Conservation (phyloP, 2,888 invertebrate genomes). For the Drosophila hamatofila region DNA sequence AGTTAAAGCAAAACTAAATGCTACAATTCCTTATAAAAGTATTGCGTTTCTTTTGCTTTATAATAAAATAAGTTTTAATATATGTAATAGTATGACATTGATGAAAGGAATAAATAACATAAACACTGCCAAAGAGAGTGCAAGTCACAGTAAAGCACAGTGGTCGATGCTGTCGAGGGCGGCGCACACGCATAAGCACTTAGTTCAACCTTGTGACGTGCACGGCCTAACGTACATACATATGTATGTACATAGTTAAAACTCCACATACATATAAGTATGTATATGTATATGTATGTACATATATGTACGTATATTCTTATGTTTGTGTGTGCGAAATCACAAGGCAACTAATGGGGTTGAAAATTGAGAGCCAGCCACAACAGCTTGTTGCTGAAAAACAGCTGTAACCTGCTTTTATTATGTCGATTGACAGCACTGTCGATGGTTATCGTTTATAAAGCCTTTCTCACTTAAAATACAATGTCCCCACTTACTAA, state of each 20-base stretch:
- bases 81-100: no score
- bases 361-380: slow-evolving; percentile 13
- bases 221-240: slow-evolving; percentile 20
- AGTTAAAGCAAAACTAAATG: not conserved
- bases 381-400: slow-evolving; percentile 27
- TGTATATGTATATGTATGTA: not conserved
- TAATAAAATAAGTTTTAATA: not conserved
- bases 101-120: not conserved
- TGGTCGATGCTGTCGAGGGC: slow-evolving; percentile 25
- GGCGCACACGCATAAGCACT: slow-evolving; percentile 50
- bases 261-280: not conserved
- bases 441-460: no score
- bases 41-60: not conserved
- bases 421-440: not conserved
- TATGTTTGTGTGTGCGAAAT: not conserved
- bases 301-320: not conserved
- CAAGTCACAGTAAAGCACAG: slow-evolving; percentile 7
- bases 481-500: slow-evolving; percentile 14
- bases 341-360: slow-evolving; percentile 17
- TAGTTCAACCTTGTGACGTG: slow-evolving; percentile 58
- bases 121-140: no score
- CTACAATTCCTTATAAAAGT: not conserved
- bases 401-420: slow-evolving; percentile 6
- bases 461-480: slow-evolving; percentile 22
- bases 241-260: not conserved